Conservation (phyloP, 2,888 invertebrate genomes). For the Argyresthia goedartella region DNA sequence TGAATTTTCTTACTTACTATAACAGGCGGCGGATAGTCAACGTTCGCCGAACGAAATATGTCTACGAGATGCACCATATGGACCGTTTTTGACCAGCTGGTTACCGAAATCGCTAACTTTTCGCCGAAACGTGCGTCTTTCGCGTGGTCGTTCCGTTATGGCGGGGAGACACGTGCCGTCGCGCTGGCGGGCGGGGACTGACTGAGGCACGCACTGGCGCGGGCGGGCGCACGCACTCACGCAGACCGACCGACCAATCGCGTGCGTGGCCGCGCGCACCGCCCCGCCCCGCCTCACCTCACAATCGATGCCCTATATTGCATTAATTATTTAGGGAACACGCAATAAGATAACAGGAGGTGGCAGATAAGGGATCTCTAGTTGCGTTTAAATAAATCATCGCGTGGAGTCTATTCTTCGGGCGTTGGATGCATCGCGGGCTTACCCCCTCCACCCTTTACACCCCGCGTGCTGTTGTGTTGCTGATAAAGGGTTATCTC, state of each 20-base stretch:
- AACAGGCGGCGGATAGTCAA: conserved; percentile 80
- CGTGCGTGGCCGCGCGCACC: conserved; percentile 69
- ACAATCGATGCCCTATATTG: conserved; percentile 72
- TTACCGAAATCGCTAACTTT: not conserved
- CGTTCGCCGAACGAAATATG: conserved; percentile 83
- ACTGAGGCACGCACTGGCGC: conserved; percentile 54
- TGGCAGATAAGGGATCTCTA: conserved; percentile 64
- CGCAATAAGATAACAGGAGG: conserved; percentile 71
- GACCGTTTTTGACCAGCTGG: conserved; percentile 49
- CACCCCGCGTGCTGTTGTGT: no score
- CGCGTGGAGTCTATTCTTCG: conserved; percentile 6
- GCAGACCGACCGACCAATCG: conserved; percentile 69
- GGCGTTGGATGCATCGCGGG: no score
- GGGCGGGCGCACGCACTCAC: conserved; percentile 66
- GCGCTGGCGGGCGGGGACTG: conserved; percentile 42
- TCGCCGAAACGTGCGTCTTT: no score
- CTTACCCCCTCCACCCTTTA: no score
- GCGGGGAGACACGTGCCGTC: conserved; percentile 22
- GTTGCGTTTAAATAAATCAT: conserved; percentile 57
- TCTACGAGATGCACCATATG: conserved; percentile 88
- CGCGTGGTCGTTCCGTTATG: no score
- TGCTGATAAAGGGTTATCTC: conserved; percentile 7
- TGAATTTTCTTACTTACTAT: conserved; percentile 73
- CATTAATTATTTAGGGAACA: conserved; percentile 73
- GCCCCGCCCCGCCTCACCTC: conserved; percentile 61